Percentiles rank a stretch among this genome's conserved stretches.
Conservation (phyloP, 2,113 vertebrate species). For the Nesoenas mayeri region DNA sequence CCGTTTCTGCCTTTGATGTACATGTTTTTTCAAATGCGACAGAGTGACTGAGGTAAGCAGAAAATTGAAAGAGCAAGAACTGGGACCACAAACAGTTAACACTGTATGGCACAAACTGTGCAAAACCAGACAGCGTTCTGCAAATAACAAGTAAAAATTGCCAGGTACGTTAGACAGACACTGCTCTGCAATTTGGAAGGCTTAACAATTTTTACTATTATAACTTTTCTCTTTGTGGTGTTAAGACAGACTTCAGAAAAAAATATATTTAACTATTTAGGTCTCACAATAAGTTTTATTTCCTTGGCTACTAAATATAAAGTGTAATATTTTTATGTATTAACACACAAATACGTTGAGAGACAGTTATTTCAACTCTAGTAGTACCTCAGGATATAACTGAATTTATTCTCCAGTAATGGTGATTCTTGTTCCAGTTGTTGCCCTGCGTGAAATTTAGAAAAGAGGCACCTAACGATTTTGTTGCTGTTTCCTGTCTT, state of each 20-base stretch:
- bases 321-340: background rate
- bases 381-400: background rate
- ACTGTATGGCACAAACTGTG: background rate
- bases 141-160: background rate
- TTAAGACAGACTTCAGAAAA: background rate
- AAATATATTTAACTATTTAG: background rate
- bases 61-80: background rate
- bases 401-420: background rate
- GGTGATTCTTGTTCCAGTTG: conserved; percentile 1
- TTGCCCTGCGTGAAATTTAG: background rate
- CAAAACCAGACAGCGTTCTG: background rate
- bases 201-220: background rate
- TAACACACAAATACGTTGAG: background rate
- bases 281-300: background rate
- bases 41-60: background rate
- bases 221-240: background rate
- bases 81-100: background rate
- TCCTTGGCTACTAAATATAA: background rate
- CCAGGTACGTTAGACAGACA: background rate
- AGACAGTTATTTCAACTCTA: background rate
- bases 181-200: background rate
- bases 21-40: background rate
- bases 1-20: background rate
- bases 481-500: background rate
- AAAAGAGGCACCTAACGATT: background rate